Percentiles rank a stretch among this genome's conserved stretches.
Conservation (phyloP, 2,888 invertebrate species). For the Dynastes grantii region DNA sequence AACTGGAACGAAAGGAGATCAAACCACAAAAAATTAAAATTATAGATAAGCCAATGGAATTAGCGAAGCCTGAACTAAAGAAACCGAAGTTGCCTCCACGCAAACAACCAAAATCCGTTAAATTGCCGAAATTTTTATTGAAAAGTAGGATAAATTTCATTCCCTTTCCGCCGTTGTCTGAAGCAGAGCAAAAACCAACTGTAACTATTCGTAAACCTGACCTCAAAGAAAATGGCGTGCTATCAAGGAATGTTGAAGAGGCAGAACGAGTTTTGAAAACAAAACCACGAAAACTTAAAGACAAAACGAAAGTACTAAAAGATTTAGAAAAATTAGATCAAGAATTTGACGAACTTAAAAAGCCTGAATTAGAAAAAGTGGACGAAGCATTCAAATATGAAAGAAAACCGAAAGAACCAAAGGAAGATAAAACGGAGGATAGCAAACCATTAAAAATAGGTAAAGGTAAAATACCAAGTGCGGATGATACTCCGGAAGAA, state of each 20-base stretch:
- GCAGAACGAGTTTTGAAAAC: conserved; percentile 67
- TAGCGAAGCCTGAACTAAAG: conserved; percentile 79
- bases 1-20: conserved; percentile 76
- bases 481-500: conserved; percentile 61
- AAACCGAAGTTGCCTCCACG: conserved; percentile 64
- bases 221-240: conserved; percentile 67
- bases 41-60: conserved; percentile 71
- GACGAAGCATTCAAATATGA: conserved; percentile 64
- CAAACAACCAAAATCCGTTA: conserved; percentile 61
- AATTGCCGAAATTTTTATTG: conserved; percentile 79
- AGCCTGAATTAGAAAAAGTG: conserved; percentile 66
- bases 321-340: conserved; percentile 70
- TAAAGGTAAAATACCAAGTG: conserved; percentile 65
- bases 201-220: conserved; percentile 67
- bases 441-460: conserved; percentile 64
- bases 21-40: conserved; percentile 77
- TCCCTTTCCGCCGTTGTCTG: conserved; percentile 68
- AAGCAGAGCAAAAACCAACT: conserved; percentile 64
- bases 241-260: conserved; percentile 72
- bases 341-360: conserved; percentile 69
- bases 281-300: conserved; percentile 66
- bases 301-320: conserved; percentile 65
- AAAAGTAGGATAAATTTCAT: conserved; percentile 80
- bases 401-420: conserved; percentile 56
- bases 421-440: conserved; percentile 58